phyloP scores from a whole-genome alignment of 2,797 vertebrate genomes.

The Vireo griseus region DNA sequence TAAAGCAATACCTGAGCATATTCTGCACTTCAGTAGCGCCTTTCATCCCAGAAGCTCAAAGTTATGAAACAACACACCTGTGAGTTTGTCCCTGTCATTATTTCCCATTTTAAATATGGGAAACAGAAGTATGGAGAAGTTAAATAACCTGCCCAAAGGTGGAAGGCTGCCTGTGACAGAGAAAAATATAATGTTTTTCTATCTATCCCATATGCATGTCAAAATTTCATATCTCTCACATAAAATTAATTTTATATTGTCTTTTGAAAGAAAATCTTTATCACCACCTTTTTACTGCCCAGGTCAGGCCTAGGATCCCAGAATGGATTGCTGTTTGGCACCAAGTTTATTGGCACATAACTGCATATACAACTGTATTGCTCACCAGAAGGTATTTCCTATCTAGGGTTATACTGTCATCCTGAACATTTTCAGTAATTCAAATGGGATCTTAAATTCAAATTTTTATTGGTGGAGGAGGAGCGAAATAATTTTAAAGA shows the following conservation, averaged over 20 bases:
- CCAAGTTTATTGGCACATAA: background rate
- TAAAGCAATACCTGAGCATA: background rate
- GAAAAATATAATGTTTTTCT: background rate
- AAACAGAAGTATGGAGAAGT: background rate
- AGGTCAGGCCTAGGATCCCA: background rate
- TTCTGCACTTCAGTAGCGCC: constrained; percentile 7
- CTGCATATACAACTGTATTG: background rate
- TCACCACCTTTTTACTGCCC: background rate
- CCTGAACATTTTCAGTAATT: background rate
- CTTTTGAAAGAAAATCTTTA: background rate
- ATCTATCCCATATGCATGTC: background rate
- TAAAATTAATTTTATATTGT: background rate
- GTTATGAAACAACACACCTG: background rate
- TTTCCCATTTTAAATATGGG: background rate
- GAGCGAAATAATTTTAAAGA: background rate
- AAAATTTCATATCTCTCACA: background rate
- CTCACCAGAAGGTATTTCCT: background rate
- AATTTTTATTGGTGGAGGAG: background rate
- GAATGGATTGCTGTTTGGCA: background rate
- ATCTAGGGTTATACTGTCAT: background rate
- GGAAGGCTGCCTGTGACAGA: background rate
- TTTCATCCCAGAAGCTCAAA: constrained; percentile 46
- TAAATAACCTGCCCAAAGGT: background rate
- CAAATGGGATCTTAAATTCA: background rate
- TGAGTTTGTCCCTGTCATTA: constrained; percentile 1